Evolutionary conservation across 2,113 vertebrate species (phyloP), one percentile per base, ranked within the genome.

Genomic region (Entomyzon cyanotis): DNA sequence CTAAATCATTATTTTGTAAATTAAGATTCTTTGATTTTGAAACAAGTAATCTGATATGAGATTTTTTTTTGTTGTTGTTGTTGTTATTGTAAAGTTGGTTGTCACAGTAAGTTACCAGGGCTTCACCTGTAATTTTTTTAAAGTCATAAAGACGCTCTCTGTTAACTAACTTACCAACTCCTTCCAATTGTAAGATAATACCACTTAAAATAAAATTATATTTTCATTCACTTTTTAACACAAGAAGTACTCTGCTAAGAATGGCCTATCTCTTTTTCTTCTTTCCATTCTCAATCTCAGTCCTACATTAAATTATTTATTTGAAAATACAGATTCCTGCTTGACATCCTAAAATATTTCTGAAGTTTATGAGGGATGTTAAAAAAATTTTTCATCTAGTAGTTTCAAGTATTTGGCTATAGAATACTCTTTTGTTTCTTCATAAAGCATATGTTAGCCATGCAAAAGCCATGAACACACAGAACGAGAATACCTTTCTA

Each of bases 391-490:
- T 74, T 62, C 37, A 68, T 37, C 42, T 31, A 63, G 39, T 19
- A 69, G 5, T 79, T 94, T 71, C 22, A 64, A 64, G 4, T 49
- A 79, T 69, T 84, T 76, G 53, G 23, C 31, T 56, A 53, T 56
- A 53, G 41, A 81, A 81, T 49, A 64, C 19, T 49, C 30, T 39
- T 37, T 44, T 53, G 6, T 71, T 89, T 78, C 46, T 69, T 62
- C 62, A 52, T 33, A 69, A 85, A 95, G 58, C 74, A 13, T 52
- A 78, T 23, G 28, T 79, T 35, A 89, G 86, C 87, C 93, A 91
- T 87, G 94, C 91, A 93, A 76, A 95, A 93, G 91, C 75, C 87
- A 95, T 9, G 20, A 91, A 69, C 2, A 10, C 60, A 91, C 16
- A 93, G n/a, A 89, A 89, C 39, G 81, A 70, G 23, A 86, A 15